Evolutionary conservation across 2,113 vertebrate species (phyloP), one percentile per base, ranked within the genome.

Genomic region (Psophia crepitans): DNA sequence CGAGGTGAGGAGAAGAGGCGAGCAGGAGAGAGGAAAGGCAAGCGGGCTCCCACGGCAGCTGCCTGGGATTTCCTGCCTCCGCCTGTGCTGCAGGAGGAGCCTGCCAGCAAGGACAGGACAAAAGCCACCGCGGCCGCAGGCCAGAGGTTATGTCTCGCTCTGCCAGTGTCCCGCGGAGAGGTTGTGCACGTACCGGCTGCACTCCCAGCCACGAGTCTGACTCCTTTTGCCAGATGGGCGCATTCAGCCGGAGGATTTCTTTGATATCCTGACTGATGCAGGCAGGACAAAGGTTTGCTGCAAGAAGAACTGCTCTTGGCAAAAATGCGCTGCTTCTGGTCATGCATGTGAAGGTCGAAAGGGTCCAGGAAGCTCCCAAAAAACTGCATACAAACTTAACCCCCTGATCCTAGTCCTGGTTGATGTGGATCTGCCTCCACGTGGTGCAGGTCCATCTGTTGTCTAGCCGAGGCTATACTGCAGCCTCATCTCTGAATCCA

Each of bases 21-120:
- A 35, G 76, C 37, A n/a, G 60, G 26, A 26, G n/a, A 22, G 60
- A 75, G 61, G 43, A 51, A 20, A 86, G 53, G 80, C 32, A 22
- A 89, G 58, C 3, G 60, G 71, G 87, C 48, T 84, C 92, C 60
- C 78, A 33, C 14, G 26, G 76, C 95, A 95, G 97, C 96, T 95
- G 96, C 94, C 71, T 10, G 83, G 93, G 91, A 90, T 97, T 94
- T 96, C 94, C 97, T 95, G 93, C 74, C 95, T 68, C 80, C 51
- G 86, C 85, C 84, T 14, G 92, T 61, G 87, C 87, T 9, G 85
- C 87, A 13, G 96, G 83, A 87, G 95, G 95, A 91, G 95, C 92
- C 70, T 69, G 92, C 63, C 63, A 26, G 70, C 75, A 24, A 41
- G 68, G 65, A 85, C 69, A 74, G 76, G 48, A 84, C 91, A 92